phyloP scores from a whole-genome alignment of 1,140 invertebrate species.

The Ridgeia piscesae region DNA sequence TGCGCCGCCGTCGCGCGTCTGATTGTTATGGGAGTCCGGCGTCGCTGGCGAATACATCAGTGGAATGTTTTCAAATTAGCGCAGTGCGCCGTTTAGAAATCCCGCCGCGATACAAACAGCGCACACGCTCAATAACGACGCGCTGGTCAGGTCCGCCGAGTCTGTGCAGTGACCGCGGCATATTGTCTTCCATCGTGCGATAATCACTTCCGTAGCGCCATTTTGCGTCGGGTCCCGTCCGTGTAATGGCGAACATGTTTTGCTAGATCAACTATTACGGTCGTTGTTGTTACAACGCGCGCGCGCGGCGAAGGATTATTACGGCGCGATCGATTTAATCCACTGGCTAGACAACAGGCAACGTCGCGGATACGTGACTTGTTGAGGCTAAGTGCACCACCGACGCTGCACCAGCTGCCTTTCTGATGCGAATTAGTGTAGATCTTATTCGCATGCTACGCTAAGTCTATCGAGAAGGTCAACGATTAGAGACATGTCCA shows the following conservation, averaged over 20 bases:
- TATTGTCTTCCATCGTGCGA: neutral
- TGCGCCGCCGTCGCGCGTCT: neutral
- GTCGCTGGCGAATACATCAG: neutral
- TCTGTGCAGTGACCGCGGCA: neutral
- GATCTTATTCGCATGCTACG: neutral
- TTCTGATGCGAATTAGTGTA: neutral
- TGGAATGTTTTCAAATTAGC: constrained; percentile 6
- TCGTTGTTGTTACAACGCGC: neutral
- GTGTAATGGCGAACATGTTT: neutral
- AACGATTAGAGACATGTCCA: neutral
- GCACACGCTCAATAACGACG: neutral
- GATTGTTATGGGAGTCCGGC: neutral
- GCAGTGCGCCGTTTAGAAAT: neutral
- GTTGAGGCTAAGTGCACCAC: neutral
- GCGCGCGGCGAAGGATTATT: neutral
- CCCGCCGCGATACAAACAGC: neutral
- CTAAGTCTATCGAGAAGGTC: neutral
- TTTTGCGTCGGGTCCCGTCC: neutral
- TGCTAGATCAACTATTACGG: constrained; percentile 5
- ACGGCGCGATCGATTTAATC: neutral
- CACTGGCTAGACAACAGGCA: neutral
- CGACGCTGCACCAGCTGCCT: neutral
- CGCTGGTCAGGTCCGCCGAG: neutral
- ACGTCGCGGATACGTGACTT: neutral
- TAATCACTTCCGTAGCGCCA: neutral